phyloP scores from a whole-genome alignment of 2,888 invertebrate species.

The Drosophila meridiana region DNA sequence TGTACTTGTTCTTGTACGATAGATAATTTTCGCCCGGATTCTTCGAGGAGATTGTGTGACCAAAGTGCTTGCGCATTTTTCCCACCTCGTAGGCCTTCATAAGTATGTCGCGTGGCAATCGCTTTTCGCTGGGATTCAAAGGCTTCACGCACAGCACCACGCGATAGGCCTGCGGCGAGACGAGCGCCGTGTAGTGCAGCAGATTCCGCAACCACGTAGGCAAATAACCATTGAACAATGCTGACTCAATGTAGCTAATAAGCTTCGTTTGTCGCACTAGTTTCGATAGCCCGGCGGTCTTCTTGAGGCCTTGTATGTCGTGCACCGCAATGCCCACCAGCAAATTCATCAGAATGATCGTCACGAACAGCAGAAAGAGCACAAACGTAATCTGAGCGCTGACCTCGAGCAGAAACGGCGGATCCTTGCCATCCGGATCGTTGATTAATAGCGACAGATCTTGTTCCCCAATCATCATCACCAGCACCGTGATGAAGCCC shows the following conservation, averaged over 20 bases:
- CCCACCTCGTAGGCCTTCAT: slow-evolving; percentile 93
- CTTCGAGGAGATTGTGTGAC: slow-evolving; percentile 89
- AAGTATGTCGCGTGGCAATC: slow-evolving; percentile 91
- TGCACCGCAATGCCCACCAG: slow-evolving; percentile 95
- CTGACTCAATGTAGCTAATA: slow-evolving; percentile 94
- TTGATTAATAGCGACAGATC: slow-evolving; percentile 91
- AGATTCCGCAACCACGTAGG: slow-evolving; percentile 91
- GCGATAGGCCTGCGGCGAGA: slow-evolving; percentile 92
- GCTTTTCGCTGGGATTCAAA: slow-evolving; percentile 92
- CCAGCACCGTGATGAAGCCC: slow-evolving; percentile 93
- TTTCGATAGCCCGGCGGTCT: slow-evolving; percentile 93
- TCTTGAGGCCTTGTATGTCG: slow-evolving; percentile 93
- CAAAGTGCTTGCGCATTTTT: slow-evolving; percentile 90
- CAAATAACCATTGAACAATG: slow-evolving; percentile 91
- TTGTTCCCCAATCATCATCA: slow-evolving; percentile 95
- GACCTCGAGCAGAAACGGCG: slow-evolving; percentile 91
- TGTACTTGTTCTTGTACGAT: slow-evolving; percentile 88
- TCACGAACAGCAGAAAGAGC: slow-evolving; percentile 92
- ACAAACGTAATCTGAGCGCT: slow-evolving; percentile 94
- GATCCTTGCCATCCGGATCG: slow-evolving; percentile 91
- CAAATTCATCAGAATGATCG: slow-evolving; percentile 94
- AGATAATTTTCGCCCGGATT: slow-evolving; percentile 88
- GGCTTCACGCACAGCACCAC: slow-evolving; percentile 94
- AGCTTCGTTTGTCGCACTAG: slow-evolving; percentile 93
- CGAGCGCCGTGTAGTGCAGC: slow-evolving; percentile 91